A percentile compares a stretch with the other conserved stretches of the same genome.
phyloP scores from a whole-genome alignment of 2,888 invertebrate genomes.

The Clivina fossor region DNA sequence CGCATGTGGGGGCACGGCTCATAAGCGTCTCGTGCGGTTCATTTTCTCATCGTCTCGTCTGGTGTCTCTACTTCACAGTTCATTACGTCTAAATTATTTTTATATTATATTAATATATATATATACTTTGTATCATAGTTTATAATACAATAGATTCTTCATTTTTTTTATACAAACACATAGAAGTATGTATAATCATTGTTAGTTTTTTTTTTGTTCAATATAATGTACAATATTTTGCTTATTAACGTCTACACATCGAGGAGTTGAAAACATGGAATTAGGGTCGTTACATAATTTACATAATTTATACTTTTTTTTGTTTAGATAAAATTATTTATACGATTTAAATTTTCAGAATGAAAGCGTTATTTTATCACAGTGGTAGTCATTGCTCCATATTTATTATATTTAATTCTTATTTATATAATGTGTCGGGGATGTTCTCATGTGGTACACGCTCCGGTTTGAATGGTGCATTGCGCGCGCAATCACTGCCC shows the following conservation, averaged over 20 bases:
- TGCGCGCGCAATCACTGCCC: too few species aligned
- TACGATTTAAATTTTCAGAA: constrained; percentile 52
- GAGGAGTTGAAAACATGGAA: constrained; percentile 50
- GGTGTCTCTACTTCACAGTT: constrained; percentile 29
- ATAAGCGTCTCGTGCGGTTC: constrained; percentile 26
- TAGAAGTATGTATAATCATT: constrained; percentile 33
- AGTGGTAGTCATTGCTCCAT: constrained; percentile 57
- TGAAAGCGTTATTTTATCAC: constrained; percentile 57
- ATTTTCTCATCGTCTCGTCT: constrained; percentile 21
- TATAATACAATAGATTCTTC: constrained; percentile 23
- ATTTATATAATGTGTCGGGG: constrained; percentile 25
- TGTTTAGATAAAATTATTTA: constrained; percentile 51
- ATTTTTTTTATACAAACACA: constrained; percentile 34
- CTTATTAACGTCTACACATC: constrained; percentile 49
- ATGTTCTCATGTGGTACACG: neutral
- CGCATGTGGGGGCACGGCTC: constrained; percentile 8
- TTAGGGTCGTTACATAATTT: constrained; percentile 47
- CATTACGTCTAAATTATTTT: constrained; percentile 24
- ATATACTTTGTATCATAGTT: too few species aligned
- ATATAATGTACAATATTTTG: constrained; percentile 34
- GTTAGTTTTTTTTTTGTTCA: too few species aligned
- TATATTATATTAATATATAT: too few species aligned
- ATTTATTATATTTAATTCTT: constrained; percentile 48
- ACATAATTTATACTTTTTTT: too few species aligned
- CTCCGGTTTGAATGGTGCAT: neutral